Evolutionary conservation across 2,113 vertebrate genomes (phyloP).

Genomic region (Malurus melanocephalus): DNA sequence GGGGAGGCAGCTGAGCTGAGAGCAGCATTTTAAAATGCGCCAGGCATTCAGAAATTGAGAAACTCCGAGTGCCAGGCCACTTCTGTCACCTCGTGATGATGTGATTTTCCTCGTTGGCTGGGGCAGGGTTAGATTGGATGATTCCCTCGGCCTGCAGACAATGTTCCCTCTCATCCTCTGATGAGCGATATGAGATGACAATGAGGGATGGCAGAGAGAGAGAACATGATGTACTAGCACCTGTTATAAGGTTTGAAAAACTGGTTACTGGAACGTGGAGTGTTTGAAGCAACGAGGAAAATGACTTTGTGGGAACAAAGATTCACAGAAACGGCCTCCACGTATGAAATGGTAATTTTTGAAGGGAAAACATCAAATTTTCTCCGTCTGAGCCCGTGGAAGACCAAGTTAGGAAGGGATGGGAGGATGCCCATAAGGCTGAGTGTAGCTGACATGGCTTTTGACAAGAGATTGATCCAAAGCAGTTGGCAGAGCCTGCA

Average conservation of each 20-base stretch:
- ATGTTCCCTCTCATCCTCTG: conserved; percentile 5
- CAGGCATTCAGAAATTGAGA: neutral
- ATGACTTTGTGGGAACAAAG: neutral
- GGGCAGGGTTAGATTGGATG: neutral
- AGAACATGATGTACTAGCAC: neutral
- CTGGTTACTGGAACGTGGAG: neutral
- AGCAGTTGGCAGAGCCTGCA: neutral
- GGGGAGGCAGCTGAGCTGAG: neutral
- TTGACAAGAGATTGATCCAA: neutral
- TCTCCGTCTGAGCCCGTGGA: neutral
- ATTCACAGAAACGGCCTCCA: neutral
- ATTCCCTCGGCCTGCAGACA: neutral
- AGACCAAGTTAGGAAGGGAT: neutral
- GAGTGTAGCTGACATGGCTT: neutral
- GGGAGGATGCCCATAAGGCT: neutral
- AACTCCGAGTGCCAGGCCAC: neutral
- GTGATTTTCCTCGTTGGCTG: conserved; percentile 1
- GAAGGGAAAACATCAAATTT: neutral
- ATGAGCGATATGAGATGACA: neutral
- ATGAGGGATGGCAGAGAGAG: neutral
- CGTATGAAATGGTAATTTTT: accelerated
- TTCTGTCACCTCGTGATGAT: conserved; percentile 1
- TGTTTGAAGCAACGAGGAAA: neutral
- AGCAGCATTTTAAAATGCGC: neutral
- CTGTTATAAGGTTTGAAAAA: neutral